Percentiles rank a stretch among this genome's conserved stretches.
Conservation (phyloP, 1,140 invertebrate genomes). For the Formica exsecta region DNA sequence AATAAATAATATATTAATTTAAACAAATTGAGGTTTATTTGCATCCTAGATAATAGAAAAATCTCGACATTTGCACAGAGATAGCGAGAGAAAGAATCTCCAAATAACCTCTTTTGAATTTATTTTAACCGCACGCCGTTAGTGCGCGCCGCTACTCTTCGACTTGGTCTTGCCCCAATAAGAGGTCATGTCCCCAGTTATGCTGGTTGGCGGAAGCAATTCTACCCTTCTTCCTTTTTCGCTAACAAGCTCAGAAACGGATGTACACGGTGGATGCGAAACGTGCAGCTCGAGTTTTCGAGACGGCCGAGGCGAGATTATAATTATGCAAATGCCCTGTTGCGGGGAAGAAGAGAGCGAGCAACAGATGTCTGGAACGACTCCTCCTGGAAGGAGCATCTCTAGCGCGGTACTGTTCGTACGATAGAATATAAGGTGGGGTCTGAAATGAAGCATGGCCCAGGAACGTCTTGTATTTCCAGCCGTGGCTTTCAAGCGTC, state of each 20-base stretch:
- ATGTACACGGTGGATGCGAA: slow-evolving; percentile 41
- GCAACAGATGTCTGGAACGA: slow-evolving; percentile 80
- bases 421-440: slow-evolving; percentile 69
- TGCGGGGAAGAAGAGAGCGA: slow-evolving; percentile 74
- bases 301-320: slow-evolving; percentile 77
- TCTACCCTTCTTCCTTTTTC: slow-evolving; percentile 50
- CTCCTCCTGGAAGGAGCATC: slow-evolving; percentile 65
- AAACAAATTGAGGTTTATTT: not conserved
- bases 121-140: not conserved
- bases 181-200: slow-evolving; percentile 56
- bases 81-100: not conserved
- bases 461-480: slow-evolving; percentile 63
- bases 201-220: slow-evolving; percentile 73
- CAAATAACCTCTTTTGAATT: slow-evolving; percentile 17
- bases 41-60: not conserved
- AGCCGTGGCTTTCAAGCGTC: slow-evolving; percentile 50
- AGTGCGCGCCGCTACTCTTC: slow-evolving; percentile 7
- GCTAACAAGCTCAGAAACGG: slow-evolving; percentile 68
- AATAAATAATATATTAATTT: no score
- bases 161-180: slow-evolving; percentile 70
- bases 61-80: not conserved
- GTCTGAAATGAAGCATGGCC: slow-evolving; percentile 69
- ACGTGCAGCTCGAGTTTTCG: slow-evolving; percentile 71
- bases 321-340: slow-evolving; percentile 80
- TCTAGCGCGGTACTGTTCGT: slow-evolving; percentile 40